Conservation (phyloP, 2,113 vertebrate species). For the Pangasianodon hypophthalmus region DNA sequence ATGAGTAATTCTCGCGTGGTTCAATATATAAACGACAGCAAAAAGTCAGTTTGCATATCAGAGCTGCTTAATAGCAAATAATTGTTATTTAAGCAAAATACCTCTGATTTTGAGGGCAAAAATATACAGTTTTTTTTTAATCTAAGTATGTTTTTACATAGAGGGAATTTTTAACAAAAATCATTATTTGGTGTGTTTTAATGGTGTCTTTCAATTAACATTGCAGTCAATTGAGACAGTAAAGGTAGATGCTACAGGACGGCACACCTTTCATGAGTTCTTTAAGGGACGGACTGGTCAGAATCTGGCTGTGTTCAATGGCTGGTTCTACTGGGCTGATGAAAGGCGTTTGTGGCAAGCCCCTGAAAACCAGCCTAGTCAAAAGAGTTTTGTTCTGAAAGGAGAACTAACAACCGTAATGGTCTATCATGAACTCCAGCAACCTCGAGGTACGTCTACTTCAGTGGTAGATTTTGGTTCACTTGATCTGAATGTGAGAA, state of each 20-base stretch:
- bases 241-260: constrained; percentile 77
- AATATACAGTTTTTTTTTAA: background rate
- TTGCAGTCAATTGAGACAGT: constrained; percentile 84
- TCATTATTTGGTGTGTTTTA: background rate
- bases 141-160: background rate
- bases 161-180: background rate
- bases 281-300: constrained; percentile 63
- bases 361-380: constrained; percentile 58
- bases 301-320: constrained; percentile 78
- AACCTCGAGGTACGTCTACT: constrained; percentile 74
- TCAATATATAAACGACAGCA: no score
- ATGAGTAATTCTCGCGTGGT: background rate
- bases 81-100: no score
- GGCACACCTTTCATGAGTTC: constrained; percentile 73
- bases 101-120: no score
- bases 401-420: constrained; percentile 66
- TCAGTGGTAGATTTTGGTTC: background rate
- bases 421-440: constrained; percentile 76
- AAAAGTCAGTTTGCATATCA: no score
- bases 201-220: background rate
- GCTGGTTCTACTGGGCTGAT: constrained; percentile 82
- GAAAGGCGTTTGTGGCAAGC: constrained; percentile 69
- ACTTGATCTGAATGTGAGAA: background rate
- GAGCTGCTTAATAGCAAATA: no score
- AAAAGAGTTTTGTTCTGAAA: constrained; percentile 68